These are phyloP conservation scores for Callorhinus ursinus DNA, from an alignment of 2,113 vertebrate species.

Conservation along the genomic window DNA sequence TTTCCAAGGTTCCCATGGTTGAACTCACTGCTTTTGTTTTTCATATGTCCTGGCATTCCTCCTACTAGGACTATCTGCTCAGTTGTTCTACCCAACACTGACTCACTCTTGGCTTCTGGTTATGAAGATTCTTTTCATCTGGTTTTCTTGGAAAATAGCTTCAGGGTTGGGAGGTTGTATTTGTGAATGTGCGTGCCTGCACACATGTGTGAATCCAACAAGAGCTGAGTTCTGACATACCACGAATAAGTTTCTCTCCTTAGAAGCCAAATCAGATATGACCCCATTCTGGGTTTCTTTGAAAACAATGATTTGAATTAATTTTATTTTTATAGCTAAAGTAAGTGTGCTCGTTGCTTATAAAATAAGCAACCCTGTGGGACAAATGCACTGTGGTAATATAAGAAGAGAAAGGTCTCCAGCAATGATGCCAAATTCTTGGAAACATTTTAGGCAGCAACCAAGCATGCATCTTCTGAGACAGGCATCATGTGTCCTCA, in stretches of 20 bases:
- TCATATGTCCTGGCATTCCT: slow-evolving; percentile 6
- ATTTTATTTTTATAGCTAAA: slow-evolving; percentile 67
- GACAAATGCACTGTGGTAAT: not conserved
- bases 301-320: slow-evolving; percentile 54
- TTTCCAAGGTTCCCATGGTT: not conserved
- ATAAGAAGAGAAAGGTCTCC: slow-evolving; percentile 23
- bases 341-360: slow-evolving; percentile 58
- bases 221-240: slow-evolving; percentile 68
- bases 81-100: slow-evolving; percentile 16
- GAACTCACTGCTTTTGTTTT: slow-evolving; percentile 6
- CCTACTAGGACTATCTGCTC: slow-evolving; percentile 23
- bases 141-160: slow-evolving; percentile 68
- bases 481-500: not conserved
- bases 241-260: slow-evolving; percentile 60
- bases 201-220: slow-evolving; percentile 49
- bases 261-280: slow-evolving; percentile 48
- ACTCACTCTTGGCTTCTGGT: slow-evolving; percentile 27
- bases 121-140: slow-evolving; percentile 61
- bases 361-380: not conserved
- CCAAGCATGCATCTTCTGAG: not conserved
- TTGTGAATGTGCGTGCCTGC: slow-evolving; percentile 29
- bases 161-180: not conserved
- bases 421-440: not conserved
- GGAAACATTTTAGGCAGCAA: not conserved
- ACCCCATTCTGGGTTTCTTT: slow-evolving; percentile 50